phyloP scores from a whole-genome alignment of 2,888 invertebrate species.

The Heliothis peltigera region DNA sequence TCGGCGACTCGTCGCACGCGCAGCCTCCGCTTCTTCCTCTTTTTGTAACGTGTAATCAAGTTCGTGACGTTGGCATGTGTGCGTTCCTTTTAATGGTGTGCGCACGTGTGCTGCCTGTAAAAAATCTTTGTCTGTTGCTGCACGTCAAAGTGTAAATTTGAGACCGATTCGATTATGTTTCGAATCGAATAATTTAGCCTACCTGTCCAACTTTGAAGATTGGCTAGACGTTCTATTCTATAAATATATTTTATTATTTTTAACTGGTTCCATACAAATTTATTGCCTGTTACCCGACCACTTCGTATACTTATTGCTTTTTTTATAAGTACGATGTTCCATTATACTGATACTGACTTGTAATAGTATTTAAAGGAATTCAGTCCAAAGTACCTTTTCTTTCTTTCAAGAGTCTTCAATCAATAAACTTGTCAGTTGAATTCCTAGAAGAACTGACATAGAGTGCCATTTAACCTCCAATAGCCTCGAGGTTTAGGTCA shows the following conservation, averaged over 20 bases:
- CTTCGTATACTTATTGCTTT: background rate
- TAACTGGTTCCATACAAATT: background rate
- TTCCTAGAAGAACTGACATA: conserved; percentile 14
- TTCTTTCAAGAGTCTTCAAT: no score
- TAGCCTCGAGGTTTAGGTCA: conserved; percentile 45
- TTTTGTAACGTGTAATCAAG: conserved; percentile 85
- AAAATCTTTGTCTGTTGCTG: conserved; percentile 57
- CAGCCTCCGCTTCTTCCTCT: conserved; percentile 86
- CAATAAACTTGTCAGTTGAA: no score
- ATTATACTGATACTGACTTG: no score
- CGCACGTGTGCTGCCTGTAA: conserved; percentile 71
- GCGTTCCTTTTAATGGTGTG: conserved; percentile 69
- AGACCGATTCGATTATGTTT: conserved; percentile 61
- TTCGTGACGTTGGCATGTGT: conserved; percentile 72
- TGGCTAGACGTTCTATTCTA: conserved; percentile 26
- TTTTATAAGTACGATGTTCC: no score
- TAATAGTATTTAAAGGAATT: no score
- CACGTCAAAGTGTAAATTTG: conserved; percentile 54
- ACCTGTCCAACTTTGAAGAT: conserved; percentile 49
- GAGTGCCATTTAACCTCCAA: conserved; percentile 24
- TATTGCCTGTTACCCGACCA: background rate
- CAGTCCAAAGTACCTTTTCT: no score
- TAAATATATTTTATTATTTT: conserved; percentile 21
- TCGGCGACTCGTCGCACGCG: conserved; percentile 85
- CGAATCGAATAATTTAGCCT: conserved; percentile 32